Evolutionary conservation across 2,797 vertebrate species (phyloP).

Genomic region (Pterois miles): DNA sequence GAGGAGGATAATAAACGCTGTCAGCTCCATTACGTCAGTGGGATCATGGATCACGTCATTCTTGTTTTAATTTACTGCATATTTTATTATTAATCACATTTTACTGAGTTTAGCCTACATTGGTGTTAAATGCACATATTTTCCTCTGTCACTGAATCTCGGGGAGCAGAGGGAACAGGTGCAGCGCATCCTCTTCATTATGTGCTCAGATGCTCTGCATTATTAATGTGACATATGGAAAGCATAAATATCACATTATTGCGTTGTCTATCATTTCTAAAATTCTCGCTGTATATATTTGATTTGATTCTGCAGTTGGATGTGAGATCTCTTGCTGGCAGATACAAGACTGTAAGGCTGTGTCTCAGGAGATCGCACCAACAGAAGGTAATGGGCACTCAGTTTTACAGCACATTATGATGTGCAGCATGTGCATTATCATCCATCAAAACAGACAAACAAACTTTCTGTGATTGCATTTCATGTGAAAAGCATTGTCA

Average conservation of each 20-base stretch:
- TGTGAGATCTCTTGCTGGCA: constrained; percentile 54
- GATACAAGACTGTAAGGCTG: constrained; percentile 80
- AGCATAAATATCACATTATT: not conserved
- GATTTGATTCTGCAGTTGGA: constrained; percentile 33
- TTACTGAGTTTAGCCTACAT: not conserved
- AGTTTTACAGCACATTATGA: constrained; percentile 30
- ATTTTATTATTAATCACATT: not conserved
- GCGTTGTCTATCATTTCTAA: not conserved
- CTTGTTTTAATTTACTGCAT: not conserved
- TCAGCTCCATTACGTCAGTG: not conserved
- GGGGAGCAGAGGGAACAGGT: constrained; percentile 33
- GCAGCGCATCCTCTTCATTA: not conserved
- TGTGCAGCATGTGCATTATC: constrained; percentile 19
- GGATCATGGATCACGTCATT: not conserved
- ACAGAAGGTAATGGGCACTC: constrained; percentile 63
- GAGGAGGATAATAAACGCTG: not conserved
- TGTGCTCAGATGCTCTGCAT: not conserved
- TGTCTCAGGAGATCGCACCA: constrained; percentile 81
- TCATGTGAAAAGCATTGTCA: not conserved
- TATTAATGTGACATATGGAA: not conserved
- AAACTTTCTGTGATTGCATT: constrained; percentile 16
- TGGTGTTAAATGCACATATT: not conserved
- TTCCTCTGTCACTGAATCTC: not conserved
- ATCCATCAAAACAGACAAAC: constrained; percentile 39
- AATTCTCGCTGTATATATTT: not conserved